A percentile compares a stretch with the other conserved stretches of the same genome.
Evolutionary conservation across 2,113 vertebrate species (phyloP).

Genomic region (Mirza zaza): DNA sequence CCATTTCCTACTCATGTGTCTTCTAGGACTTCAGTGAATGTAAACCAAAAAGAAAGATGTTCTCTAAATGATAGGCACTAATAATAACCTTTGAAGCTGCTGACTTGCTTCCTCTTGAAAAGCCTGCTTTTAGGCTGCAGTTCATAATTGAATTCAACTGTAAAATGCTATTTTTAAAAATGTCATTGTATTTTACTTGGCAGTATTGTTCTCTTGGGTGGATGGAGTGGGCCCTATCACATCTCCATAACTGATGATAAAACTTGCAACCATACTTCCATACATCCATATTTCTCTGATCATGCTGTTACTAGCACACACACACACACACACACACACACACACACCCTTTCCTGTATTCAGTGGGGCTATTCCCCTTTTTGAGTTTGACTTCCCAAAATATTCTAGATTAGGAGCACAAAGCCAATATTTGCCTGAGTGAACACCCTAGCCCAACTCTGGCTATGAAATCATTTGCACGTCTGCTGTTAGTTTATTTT

Average conservation of each 20-base stretch:
- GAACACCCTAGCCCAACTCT: background rate
- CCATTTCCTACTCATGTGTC: slow-evolving; percentile 13
- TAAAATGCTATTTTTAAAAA: slow-evolving; percentile 72
- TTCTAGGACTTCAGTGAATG: slow-evolving; percentile 30
- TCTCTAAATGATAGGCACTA: slow-evolving; percentile 64
- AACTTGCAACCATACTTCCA: background rate
- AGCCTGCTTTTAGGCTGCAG: slow-evolving; percentile 61
- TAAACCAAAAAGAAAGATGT: slow-evolving; percentile 45
- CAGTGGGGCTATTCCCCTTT: background rate
- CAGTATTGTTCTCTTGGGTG: slow-evolving; percentile 38
- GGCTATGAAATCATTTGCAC: background rate
- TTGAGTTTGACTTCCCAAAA: slow-evolving; percentile 8
- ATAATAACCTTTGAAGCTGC: slow-evolving; percentile 55
- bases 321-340: background rate
- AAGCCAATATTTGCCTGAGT: background rate
- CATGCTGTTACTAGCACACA: background rate
- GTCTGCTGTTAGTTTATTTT: background rate
- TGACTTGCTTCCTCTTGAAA: slow-evolving; percentile 67
- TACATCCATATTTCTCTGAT: background rate
- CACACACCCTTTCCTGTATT: background rate
- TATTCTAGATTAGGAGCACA: background rate
- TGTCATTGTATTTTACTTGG: slow-evolving; percentile 60
- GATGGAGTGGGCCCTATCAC: slow-evolving; percentile 22
- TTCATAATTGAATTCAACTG: slow-evolving; percentile 63
- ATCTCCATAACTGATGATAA: background rate